Evolutionary conservation across 2,113 vertebrate genomes (phyloP).

Genomic region (Salvelinus fontinalis): DNA sequence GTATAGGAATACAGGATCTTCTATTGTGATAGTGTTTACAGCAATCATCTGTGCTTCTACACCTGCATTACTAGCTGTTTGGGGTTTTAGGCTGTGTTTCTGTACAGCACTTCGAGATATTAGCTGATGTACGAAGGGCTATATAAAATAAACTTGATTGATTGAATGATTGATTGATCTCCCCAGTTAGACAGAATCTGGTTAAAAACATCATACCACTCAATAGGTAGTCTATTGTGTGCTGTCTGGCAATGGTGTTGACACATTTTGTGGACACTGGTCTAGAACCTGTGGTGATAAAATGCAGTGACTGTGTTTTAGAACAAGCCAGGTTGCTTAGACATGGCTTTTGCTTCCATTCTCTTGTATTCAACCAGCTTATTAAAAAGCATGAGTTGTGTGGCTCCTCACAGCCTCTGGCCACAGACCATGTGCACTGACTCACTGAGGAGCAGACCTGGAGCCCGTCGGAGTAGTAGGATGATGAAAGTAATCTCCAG

Average conservation of each 20-base stretch:
- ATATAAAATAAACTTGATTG: too few relatives aligned
- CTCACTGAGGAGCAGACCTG: neutral
- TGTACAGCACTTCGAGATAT: too few relatives aligned
- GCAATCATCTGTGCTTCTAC: too few relatives aligned
- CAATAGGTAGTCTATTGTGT: neutral
- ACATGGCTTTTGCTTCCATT: conserved; percentile 19
- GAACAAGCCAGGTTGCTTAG: conserved; percentile 17
- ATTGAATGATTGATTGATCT: too few relatives aligned
- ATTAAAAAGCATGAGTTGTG: conserved; percentile 42
- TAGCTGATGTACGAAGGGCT: too few relatives aligned
- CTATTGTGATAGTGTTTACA: conserved; percentile 49
- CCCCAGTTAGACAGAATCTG: conserved; percentile 17
- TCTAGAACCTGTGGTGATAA: conserved; percentile 16
- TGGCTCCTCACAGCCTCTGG: conserved; percentile 26
- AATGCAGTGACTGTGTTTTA: conserved; percentile 18
- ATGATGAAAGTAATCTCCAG: neutral
- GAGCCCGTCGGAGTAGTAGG: conserved; percentile 17
- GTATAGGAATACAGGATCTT: conserved; percentile 43
- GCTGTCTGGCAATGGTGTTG: conserved; percentile 19
- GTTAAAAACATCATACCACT: conserved; percentile 5
- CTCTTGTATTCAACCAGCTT: conserved; percentile 28
- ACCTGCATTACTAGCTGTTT: too few relatives aligned
- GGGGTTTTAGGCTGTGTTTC: too few relatives aligned
- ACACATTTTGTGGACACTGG: neutral
- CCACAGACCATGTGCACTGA: conserved; percentile 12